Evolutionary conservation across 2,113 vertebrate genomes (phyloP).

Genomic region (Opisthocomus hoazin): DNA sequence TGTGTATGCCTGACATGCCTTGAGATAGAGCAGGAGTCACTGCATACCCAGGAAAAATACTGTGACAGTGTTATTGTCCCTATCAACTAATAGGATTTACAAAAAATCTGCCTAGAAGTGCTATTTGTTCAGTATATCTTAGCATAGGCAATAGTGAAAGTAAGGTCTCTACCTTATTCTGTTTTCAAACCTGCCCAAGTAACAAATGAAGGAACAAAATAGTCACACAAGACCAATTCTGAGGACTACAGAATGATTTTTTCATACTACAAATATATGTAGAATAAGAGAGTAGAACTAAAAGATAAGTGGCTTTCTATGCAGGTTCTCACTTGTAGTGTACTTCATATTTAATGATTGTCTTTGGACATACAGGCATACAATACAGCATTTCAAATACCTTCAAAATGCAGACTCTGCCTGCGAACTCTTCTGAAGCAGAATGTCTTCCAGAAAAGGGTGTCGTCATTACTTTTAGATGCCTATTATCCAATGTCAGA

Average conservation of each 20-base stretch:
- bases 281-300: neutral
- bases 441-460: neutral
- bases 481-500: neutral
- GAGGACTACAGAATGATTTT: neutral
- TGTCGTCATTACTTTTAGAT: neutral
- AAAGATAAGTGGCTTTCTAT: neutral
- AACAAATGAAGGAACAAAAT: neutral
- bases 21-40: neutral
- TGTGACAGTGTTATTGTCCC: neutral
- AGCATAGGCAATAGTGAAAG: neutral
- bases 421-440: neutral
- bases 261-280: neutral
- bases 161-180: neutral
- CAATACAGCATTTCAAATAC: neutral
- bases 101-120: neutral
- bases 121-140: neutral
- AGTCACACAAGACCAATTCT: neutral
- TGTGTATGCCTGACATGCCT: neutral
- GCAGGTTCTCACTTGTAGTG: neutral
- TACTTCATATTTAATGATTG: neutral
- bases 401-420: neutral
- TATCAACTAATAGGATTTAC: neutral
- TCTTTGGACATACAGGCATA: neutral
- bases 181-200: neutral
- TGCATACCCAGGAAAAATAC: neutral